Evolutionary conservation across 2,888 invertebrate genomes (phyloP), one percentile per base, ranked within the genome.

Genomic region (Cerastis leucographa): DNA sequence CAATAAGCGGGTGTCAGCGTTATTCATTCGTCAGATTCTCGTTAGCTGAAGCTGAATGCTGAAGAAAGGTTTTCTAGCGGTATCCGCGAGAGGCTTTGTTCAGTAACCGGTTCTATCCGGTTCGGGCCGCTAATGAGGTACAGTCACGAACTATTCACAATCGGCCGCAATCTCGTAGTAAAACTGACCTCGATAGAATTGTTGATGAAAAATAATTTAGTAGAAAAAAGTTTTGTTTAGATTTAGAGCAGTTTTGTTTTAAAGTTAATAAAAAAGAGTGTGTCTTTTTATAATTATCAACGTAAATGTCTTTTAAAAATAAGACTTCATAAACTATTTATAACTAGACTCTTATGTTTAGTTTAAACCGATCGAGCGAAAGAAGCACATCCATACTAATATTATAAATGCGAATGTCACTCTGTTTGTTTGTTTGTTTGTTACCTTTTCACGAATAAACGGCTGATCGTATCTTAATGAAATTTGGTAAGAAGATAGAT

Each of bases 111-210:
- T 87, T 87, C 88, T 87, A 91, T 93, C 94, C 93, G 93, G 92
- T 92, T 93, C 90, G 89, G 88, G 85, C 85, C 89, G 87, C 92
- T 96, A 95, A 95, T 95, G 95, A 95, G 94, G 90, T 87, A 87
- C 89, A 88, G 92, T 91, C 93, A 94, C 92, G 92, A 92, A 93
- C 86, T 76, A 79, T 84, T 78, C 85, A 84, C 89, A 89, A 84
- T 88, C 88, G 80, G 86, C 85, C 75, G 74, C 88, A 87, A 83
- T 85, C 75, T 87, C 77, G 83, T 88, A 85, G 88, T 88, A 88
- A 87, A 85, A 85, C 62, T 88, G 84, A 88, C 88, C 88, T 89
- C 87, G 84, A 87, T 84, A 69, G 70, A 79, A 82, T 72, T 73
- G 78, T 70, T 85, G 64, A 72, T 73, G 76, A 70, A 61, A 70